Evolutionary conservation across 2,113 vertebrate species (phyloP).

Genomic region (Microcebus griseorufus): DNA sequence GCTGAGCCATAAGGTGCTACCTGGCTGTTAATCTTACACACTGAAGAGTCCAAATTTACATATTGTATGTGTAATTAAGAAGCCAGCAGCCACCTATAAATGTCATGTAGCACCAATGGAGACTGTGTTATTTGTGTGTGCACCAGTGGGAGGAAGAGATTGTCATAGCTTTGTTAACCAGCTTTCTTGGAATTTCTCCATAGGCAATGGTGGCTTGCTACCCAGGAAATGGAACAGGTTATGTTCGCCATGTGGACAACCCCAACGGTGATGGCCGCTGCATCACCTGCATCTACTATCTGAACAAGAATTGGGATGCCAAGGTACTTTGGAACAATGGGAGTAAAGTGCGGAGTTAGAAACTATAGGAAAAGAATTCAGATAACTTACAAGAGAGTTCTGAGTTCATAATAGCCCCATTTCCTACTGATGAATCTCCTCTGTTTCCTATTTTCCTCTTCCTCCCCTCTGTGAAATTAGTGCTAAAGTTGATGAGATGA

Average conservation of each 20-base stretch:
- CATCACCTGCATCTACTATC: slow-evolving; percentile 95
- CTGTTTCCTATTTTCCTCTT: not conserved
- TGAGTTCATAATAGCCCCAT: not conserved
- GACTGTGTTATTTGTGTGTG: not conserved
- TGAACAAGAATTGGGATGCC: slow-evolving; percentile 95
- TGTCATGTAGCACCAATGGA: not conserved
- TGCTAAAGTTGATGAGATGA: slow-evolving; percentile 8
- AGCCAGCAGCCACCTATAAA: not conserved
- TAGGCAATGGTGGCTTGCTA: slow-evolving; percentile 96
- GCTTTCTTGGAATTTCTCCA: slow-evolving; percentile 66
- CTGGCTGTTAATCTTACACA: not conserved
- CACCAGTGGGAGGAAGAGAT: not conserved
- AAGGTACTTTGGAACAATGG: slow-evolving; percentile 85
- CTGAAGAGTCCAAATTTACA: not conserved
- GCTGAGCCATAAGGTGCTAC: not conserved
- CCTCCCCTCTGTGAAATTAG: not conserved
- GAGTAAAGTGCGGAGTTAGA: not conserved
- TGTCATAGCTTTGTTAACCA: slow-evolving; percentile 38
- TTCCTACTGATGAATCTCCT: not conserved
- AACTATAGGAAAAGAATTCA: not conserved
- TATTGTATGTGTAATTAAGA: not conserved
- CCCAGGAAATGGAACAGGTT: slow-evolving; percentile 93
- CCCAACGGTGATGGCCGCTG: slow-evolving; percentile 93
- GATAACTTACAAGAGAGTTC: not conserved
- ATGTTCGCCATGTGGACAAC: slow-evolving; percentile 94